Base-by-base conservation (phyloP, 1,140 invertebrate genomes). In the Pectinophora gossypiella region DNA sequence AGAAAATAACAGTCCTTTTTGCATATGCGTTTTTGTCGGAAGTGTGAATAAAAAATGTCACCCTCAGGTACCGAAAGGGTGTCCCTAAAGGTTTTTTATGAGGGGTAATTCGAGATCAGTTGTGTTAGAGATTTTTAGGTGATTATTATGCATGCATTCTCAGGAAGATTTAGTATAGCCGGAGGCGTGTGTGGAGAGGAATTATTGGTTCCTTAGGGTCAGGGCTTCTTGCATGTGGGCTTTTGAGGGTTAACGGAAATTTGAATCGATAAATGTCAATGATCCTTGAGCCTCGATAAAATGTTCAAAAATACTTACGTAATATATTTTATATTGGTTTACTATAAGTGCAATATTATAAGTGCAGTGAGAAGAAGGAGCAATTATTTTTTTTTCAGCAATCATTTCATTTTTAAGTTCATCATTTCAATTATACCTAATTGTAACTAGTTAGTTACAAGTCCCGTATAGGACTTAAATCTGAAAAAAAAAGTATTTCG, bases 41-140 rank as follows among this genome's bases (percentile, higher is more conserved):
- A 86, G 81, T 85, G 79, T 86, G 76, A 85, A 85, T 80, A 83
- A 86, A 85, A 86, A 86, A 82, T 73, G 73, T 83, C 77, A 85
- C 81, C 81, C 83, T 70, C 74, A 82, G 79, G 77, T 83, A 79
- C 60, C 50, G 58, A 61, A 78, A 73, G 78, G 80, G 82, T 83
- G 70, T 72, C 73, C 77, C 68, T 50, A 62, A 69, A 68, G 58
- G 61, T 76, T 79, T 76, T 83, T 77, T 78, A 45, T 62, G 64
- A 72, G 66, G 64, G 68, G 80, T 81, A 85, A 83, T 76, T 61
- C 64, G 82, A 83, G 77, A 70, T 69, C 62, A 51, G 55, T 63
- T 65, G 68, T 72, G 61, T 68, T 61, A 59, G 56, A n/a, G n/a
- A 69, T 61, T 76, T 71, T 59, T 61, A 68, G 68, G 74, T 71